Conservation (phyloP, 2,888 invertebrate species). For the Pseudococcus longispinus region DNA sequence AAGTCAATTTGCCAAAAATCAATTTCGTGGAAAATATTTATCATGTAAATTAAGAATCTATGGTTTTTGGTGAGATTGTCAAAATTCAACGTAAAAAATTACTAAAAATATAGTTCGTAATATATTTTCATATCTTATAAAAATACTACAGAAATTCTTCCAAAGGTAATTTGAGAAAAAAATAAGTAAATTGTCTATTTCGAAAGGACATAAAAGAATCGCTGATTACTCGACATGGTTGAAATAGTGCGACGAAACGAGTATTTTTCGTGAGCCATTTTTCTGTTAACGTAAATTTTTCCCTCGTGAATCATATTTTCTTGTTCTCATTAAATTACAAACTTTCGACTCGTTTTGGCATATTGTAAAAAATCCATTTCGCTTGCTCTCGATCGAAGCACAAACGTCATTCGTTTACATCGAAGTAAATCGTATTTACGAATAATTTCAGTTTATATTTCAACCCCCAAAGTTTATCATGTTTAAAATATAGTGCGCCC, state of each 20-base stretch:
- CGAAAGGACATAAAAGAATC: neutral
- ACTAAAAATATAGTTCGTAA: neutral
- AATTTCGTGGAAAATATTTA: neutral
- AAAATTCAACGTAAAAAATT: neutral
- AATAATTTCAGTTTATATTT: slow-evolving; percentile 13
- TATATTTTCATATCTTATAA: neutral
- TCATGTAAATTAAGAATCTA: neutral
- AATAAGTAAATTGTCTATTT: neutral
- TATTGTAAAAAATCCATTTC: neutral
- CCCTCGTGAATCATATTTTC: neutral
- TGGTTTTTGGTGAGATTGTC: neutral
- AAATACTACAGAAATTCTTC: neutral
- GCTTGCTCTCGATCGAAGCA: neutral
- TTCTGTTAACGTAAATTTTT: neutral
- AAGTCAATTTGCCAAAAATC: neutral
- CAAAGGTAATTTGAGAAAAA: neutral
- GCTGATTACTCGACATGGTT: neutral
- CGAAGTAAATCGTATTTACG: neutral
- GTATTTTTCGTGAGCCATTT: neutral
- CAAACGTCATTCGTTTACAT: neutral
- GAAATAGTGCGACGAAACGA: neutral
- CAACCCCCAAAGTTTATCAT: neutral
- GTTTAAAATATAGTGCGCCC: neutral
- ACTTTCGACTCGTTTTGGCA: neutral
- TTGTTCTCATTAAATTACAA: slow-evolving; percentile 2